Evolutionary conservation across 2,113 vertebrate species (phyloP), one percentile per base, ranked within the genome.

Genomic region (Manacus vitellinus): DNA sequence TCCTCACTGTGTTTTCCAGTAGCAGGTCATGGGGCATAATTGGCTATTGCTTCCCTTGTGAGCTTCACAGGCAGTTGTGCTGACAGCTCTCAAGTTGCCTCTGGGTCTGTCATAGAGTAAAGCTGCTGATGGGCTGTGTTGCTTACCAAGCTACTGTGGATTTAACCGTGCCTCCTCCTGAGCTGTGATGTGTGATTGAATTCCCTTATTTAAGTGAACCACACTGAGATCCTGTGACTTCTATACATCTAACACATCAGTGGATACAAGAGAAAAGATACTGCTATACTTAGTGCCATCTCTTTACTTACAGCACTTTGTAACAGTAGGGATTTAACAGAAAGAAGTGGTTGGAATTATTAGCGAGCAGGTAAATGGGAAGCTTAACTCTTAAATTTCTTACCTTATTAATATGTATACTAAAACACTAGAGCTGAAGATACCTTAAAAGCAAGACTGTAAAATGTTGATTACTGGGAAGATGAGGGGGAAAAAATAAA

Each of bases 101-200:
- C 92, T 95, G 92, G 92, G 89, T 92, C 92, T 96, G 92, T 97
- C 96, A 94, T 63, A 77, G 10, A 92, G 79, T 77, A 86, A 95
- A 94, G 83, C 81, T 95, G 85, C 94, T 80, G 91, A 77, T 91
- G 82, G 89, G 63, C 78, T 74, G 41, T 84, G 52, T 74, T 97
- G 94, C 92, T 94, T 85, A 81, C 88, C 33, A 78, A 88, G 83
- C 85, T 70, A 30, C 68, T 75, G 55, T 88, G 85, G 65, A 41
- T 93, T 87, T 97, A 95, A 76, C 75, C 0, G 17, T 85, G 35
- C 49, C 49, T 77, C 66, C 55, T 95, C 65, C 76, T 47, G 65
- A 85, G 70, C 54, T 88, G 61, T 77, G 89, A 88, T 92, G 33
- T 68, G 23, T 49, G 39, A 95, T 7, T 85, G 92, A 95, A 96